Evolutionary conservation across 2,888 invertebrate species (phyloP).

Genomic region (Cristatella mucedo): DNA sequence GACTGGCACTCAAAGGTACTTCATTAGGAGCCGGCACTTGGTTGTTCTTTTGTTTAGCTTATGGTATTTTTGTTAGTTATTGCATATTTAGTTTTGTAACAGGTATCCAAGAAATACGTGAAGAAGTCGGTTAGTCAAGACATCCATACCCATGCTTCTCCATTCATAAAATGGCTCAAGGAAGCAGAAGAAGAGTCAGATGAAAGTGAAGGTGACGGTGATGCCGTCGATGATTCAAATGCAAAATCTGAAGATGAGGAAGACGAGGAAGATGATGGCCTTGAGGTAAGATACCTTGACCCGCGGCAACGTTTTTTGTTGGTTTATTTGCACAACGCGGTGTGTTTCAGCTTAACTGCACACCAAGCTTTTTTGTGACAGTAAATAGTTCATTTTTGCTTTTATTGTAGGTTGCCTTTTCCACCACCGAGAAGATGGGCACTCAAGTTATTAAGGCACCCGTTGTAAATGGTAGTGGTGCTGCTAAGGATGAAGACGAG

Average conservation of each 20-base stretch:
- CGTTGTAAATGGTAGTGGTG: slow-evolving; percentile 60
- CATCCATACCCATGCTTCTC: slow-evolving; percentile 75
- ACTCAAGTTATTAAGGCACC: slow-evolving; percentile 48
- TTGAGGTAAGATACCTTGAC: background rate
- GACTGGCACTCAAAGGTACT: slow-evolving; percentile 91
- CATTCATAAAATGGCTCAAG: slow-evolving; percentile 87
- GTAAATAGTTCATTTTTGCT: background rate
- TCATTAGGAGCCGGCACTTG: too few species aligned
- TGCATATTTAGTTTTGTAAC: too few species aligned
- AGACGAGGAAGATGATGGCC: slow-evolving; percentile 38
- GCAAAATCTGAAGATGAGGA: slow-evolving; percentile 58
- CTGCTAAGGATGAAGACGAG: slow-evolving; percentile 46
- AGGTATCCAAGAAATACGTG: slow-evolving; percentile 67
- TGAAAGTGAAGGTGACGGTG: slow-evolving; percentile 56
- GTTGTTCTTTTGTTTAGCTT: too few species aligned
- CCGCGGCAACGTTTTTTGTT: background rate
- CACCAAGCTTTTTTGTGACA: background rate
- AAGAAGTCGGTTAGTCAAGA: slow-evolving; percentile 63
- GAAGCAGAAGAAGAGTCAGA: slow-evolving; percentile 85
- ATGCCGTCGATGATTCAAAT: too few species aligned
- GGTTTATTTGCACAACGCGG: background rate
- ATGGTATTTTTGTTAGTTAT: too few species aligned
- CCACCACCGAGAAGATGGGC: slow-evolving; percentile 24
- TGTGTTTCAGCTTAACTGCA: background rate
- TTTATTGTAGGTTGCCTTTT: slow-evolving; percentile 23